Base-by-base conservation (phyloP, 92 coral and sea anemone species). In the Epizoanthus scotinus region DNA sequence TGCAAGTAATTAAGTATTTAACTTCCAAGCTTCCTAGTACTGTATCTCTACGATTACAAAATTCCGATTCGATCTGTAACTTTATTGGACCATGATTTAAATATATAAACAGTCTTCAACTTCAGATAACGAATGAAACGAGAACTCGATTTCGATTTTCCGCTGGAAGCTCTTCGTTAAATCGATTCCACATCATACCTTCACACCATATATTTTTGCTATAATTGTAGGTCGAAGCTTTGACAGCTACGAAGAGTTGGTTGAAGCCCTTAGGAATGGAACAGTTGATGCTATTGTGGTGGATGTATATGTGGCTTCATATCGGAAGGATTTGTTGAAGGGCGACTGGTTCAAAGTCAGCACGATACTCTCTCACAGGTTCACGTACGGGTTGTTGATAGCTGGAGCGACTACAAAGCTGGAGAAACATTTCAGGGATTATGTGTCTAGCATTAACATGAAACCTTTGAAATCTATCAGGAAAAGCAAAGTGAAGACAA, bases 231-330 rank as follows among this genome's bases (percentile, higher is more conserved):
- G 67, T 62, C 38, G 29, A 26, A 62, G 67, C 34, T 62, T 62
- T 19, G 21, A 25, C 38, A 62, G 67, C 19, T 62, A 62, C 29
- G 36, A 26, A 8, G 67, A 62, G 13, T 25, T 62, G 67, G 38
- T 62, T 8, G 29, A 25, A 62, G 36, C 67, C 19, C 19, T 62
- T 12, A 62, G 19, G 67, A 62, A 62, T 1, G 67, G 21, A 24
- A 62, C 18, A 62, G 19, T 62, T 28, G 26, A 62, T 14, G 38
- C 67, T 9, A 62, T 62, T 62, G 34, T 62, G 67, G 29, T 62
- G 67, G 67, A 62, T 62, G 67, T 62, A 24, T 62, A 62, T 20
- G 67, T 62, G 67, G 67, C 67, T 8, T 17, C 34, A 10, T 62
- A 62, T 26, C 17, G 67, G 67, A 62, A 62, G 12, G 67, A 62